A percentile compares a stretch with the other conserved stretches of the same genome.
Conservation (phyloP, 1,140 invertebrate species). For the Polyergus mexicanus region DNA sequence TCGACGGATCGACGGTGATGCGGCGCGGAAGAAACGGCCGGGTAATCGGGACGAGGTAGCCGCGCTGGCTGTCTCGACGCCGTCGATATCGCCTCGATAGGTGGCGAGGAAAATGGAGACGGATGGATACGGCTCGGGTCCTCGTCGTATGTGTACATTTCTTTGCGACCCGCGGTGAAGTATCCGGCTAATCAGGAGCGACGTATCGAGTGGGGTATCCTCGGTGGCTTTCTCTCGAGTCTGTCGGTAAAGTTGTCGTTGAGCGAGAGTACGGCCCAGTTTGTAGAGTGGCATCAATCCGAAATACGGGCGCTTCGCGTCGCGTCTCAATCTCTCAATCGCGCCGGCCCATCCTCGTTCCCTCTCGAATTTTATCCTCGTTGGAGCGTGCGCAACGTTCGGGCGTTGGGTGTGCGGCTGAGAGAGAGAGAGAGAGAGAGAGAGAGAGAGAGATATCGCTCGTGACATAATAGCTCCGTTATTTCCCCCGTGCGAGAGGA, state of each 20-base stretch:
- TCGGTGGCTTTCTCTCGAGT: too few relatives aligned
- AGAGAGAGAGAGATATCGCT: conserved; percentile 20
- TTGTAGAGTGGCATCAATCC: conserved; percentile 26
- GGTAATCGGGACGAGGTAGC: neutral
- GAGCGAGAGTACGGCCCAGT: conserved; percentile 56
- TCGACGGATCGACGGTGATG: conserved; percentile 4
- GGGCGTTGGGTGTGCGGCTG: conserved; percentile 11
- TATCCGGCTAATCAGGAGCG: conserved; percentile 64
- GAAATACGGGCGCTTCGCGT: neutral
- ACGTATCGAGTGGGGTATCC: conserved; percentile 55
- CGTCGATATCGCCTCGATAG: too few relatives aligned
- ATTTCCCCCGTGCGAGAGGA: conserved; percentile 56
- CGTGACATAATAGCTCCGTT: conserved; percentile 72
- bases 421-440: neutral
- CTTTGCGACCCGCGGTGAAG: conserved; percentile 56
- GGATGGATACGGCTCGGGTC: conserved; percentile 61
- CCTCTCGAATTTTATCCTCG: conserved; percentile 12
- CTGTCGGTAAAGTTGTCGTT: neutral
- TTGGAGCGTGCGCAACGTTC: conserved; percentile 26
- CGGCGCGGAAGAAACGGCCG: neutral
- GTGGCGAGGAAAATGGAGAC: conserved; percentile 35
- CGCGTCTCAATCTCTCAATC: neutral
- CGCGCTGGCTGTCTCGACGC: neutral
- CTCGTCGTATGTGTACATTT: conserved; percentile 50
- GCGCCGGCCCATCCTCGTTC: conserved; percentile 8